These are phyloP conservation scores for Cathartes aura DNA, from an alignment of 2,113 vertebrate genomes.

Conservation along the genomic window DNA sequence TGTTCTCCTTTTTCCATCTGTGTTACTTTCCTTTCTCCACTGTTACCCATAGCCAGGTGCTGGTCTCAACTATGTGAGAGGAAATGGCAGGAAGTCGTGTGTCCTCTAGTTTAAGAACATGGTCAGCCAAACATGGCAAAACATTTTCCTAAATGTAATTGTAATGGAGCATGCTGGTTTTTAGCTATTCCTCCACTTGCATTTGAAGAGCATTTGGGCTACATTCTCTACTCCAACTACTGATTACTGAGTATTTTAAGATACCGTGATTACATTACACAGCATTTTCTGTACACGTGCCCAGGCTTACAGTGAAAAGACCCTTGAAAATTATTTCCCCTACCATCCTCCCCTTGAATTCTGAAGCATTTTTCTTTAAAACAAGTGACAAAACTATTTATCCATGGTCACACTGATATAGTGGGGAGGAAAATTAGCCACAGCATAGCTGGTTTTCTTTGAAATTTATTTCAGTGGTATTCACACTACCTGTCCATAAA, in stretches of 20 bases:
- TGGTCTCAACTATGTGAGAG: neutral
- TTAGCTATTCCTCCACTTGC: neutral
- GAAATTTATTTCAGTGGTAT: neutral
- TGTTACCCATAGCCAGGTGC: neutral
- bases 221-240: neutral
- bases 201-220: neutral
- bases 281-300: neutral
- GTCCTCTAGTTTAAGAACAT: neutral
- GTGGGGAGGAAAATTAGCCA: neutral
- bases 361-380: neutral
- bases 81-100: neutral
- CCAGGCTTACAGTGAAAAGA: neutral
- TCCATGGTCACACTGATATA: neutral
- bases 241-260: neutral
- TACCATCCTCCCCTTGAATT: neutral
- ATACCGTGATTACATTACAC: neutral
- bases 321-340: neutral
- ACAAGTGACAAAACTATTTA: neutral
- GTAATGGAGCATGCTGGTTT: neutral
- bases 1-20: neutral
- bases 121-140: neutral
- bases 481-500: neutral
- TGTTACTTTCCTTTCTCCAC: neutral
- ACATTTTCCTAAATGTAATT: neutral
- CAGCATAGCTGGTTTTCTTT: neutral